Percentiles rank a stretch among this genome's conserved stretches.
Conservation (phyloP, 2,113 vertebrate species). For the Catharus minimus region DNA sequence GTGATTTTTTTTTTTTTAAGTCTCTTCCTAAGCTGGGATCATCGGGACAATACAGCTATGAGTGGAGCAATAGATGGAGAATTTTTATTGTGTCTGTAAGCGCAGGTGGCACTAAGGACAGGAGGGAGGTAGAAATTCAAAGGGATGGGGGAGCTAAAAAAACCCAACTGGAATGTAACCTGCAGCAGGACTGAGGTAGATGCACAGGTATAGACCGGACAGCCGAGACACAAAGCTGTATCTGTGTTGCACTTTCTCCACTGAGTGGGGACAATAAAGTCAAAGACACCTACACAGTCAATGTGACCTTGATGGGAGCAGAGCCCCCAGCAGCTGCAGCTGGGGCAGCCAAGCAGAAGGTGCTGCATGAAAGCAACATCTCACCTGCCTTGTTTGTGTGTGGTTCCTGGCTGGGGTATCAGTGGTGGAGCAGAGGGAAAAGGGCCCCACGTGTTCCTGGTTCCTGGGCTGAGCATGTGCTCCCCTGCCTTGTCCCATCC, state of each 20-base stretch:
- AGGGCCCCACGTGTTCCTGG: neutral
- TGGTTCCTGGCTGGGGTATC: neutral
- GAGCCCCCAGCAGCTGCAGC: neutral
- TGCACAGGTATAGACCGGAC: neutral
- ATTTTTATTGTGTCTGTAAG: neutral
- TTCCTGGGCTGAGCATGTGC: neutral
- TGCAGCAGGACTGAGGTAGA: neutral
- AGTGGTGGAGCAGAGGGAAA: neutral
- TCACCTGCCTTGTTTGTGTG: neutral
- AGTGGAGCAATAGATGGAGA: neutral
- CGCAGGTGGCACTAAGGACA: neutral
- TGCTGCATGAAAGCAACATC: neutral
- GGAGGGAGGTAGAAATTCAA: neutral
- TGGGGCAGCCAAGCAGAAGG: neutral
- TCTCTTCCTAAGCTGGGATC: slow-evolving; percentile 32
- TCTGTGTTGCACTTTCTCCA: slow-evolving; percentile 31
- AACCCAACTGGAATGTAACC: neutral
- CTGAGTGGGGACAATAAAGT: slow-evolving; percentile 33
- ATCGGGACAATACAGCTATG: neutral
- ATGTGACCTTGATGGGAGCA: neutral
- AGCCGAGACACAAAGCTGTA: neutral
- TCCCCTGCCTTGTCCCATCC: neutral
- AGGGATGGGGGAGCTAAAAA: neutral
- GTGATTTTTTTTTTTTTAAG: slow-evolving; percentile 15
- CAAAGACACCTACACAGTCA: neutral